These are phyloP conservation scores for Crax fasciolata DNA, from an alignment of 2,797 vertebrate genomes.

Conservation along the genomic window DNA sequence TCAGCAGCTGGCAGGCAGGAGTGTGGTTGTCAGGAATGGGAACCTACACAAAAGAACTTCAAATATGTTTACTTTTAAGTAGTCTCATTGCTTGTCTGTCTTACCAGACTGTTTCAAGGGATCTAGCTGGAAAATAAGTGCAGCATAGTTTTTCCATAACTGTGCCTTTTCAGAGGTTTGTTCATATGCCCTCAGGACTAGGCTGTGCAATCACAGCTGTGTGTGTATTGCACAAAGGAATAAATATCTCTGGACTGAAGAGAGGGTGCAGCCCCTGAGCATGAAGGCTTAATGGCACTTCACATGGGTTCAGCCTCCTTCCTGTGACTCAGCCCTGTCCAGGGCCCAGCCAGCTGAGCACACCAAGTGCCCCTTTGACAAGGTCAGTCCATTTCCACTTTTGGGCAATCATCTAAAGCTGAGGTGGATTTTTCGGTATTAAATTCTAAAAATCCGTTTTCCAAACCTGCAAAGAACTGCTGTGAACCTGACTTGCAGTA, in stretches of 20 bases:
- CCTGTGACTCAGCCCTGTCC: background rate
- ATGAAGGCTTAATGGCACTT: background rate
- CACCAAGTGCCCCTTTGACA: rapidly evolving
- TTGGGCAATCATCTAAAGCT: background rate
- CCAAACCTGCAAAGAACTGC: background rate
- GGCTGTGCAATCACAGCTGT: background rate
- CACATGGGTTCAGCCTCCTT: background rate
- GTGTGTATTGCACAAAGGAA: background rate
- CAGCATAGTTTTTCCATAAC: background rate
- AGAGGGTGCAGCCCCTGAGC: background rate
- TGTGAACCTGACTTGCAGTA: background rate
- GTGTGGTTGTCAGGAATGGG: background rate
- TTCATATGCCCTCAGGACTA: no score
- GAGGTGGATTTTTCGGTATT: background rate
- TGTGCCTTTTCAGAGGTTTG: background rate
- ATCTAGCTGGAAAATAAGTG: background rate
- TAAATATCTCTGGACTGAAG: background rate
- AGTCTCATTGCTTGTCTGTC: background rate
- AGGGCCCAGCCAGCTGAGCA: background rate
- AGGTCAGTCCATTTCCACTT: background rate
- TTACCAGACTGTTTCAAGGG: background rate
- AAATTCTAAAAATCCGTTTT: background rate
- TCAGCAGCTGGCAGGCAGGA: background rate
- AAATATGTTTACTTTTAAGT: background rate
- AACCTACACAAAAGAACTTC: background rate